Evolutionary conservation across 1,140 invertebrate species (phyloP).

Genomic region (Pseudoatta argentina): DNA sequence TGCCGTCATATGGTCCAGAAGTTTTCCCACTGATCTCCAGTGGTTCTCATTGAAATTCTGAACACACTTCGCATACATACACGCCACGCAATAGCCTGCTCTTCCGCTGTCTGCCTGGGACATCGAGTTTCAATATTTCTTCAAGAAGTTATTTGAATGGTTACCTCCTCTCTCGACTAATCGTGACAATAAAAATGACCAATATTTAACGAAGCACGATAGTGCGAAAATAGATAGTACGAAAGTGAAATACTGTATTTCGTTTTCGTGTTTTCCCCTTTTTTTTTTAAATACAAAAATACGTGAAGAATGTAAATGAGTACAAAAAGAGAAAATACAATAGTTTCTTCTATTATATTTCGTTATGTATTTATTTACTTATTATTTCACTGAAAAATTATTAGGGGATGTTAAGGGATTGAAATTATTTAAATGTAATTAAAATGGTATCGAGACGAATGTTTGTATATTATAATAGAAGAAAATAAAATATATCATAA

Average conservation of each 20-base stretch:
- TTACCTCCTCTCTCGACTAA: background rate
- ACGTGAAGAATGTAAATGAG: background rate
- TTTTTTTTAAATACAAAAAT: background rate
- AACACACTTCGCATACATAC: slow-evolving; percentile 18
- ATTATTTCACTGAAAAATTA: background rate
- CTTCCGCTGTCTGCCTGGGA: slow-evolving; percentile 12
- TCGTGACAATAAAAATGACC: slow-evolving; percentile 11
- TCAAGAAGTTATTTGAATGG: slow-evolving; percentile 45
- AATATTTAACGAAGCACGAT: slow-evolving; percentile 15
- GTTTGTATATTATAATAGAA: background rate
- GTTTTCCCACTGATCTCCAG: slow-evolving; percentile 40
- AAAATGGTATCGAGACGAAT: background rate
- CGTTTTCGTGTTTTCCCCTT: background rate
- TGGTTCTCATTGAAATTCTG: slow-evolving; percentile 49
- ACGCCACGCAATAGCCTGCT: slow-evolving; percentile 6
- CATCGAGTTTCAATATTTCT: slow-evolving; percentile 51
- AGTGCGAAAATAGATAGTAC: background rate
- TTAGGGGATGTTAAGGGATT: background rate
- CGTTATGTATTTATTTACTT: background rate
- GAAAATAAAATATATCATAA: background rate
- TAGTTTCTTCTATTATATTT: background rate
- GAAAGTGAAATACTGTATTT: slow-evolving; percentile 4
- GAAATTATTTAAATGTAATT: background rate
- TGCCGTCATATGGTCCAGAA: slow-evolving; percentile 50
- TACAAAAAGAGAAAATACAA: background rate